Conservation (phyloP, 1,140 invertebrate species). For the Meloidogyne exigua region DNA sequence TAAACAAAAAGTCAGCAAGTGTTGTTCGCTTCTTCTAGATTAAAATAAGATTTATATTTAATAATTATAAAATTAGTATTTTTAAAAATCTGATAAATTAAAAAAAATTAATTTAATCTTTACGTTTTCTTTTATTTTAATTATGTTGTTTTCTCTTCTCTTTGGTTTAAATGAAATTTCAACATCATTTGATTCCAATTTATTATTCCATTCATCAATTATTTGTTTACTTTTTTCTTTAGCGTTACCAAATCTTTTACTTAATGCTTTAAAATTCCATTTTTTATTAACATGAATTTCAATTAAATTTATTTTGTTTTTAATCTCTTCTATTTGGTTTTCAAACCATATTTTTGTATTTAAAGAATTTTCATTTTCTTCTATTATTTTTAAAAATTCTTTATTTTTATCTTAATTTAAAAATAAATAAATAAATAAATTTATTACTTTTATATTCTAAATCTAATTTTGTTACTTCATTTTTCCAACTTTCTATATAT, state of each 20-base stretch:
- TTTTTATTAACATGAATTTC: not conserved
- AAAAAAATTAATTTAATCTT: too few species aligned
- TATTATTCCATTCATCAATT: slow-evolving; percentile 5
- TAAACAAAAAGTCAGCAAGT: not conserved
- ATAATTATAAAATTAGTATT: too few species aligned
- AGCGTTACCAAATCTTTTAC: not conserved
- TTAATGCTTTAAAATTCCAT: not conserved
- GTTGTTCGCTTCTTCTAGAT: not conserved
- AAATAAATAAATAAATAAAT: not conserved
- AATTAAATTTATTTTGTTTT: not conserved
- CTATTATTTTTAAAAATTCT: not conserved
- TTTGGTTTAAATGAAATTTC: not conserved
- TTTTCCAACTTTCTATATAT: not conserved
- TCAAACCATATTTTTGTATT: not conserved
- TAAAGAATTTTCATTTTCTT: not conserved
- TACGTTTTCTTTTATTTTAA: too few species aligned
- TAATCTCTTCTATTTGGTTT: not conserved
- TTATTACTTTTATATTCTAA: slow-evolving; percentile 1
- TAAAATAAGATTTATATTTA: too few species aligned
- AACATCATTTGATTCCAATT: not conserved
- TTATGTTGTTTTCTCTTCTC: not conserved
- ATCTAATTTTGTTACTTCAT: not conserved
- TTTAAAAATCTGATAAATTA: too few species aligned
- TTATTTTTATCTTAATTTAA: not conserved
- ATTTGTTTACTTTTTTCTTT: not conserved